Evolutionary conservation across 2,888 invertebrate genomes (phyloP).

Genomic region (Lamellibrachia satsuma): DNA sequence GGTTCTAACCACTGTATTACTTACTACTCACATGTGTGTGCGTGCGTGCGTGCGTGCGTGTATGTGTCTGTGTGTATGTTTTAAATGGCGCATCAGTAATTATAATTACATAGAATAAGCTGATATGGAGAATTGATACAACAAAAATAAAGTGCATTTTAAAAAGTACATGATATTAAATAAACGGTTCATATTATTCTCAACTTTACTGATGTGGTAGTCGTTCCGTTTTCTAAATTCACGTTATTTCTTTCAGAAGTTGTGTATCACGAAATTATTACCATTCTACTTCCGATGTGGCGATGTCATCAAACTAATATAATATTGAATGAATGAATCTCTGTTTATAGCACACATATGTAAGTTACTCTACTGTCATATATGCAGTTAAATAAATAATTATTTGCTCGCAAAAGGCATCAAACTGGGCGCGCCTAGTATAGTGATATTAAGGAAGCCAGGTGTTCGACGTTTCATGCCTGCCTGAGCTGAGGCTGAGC

Average conservation of each 20-base stretch:
- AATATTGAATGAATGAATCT: background rate
- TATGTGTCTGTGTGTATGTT: background rate
- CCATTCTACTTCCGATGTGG: background rate
- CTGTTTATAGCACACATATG: background rate
- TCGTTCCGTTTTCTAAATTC: background rate
- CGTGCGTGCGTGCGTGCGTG: background rate
- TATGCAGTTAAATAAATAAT: background rate
- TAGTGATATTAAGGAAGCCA: no score
- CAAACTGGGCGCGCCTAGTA: no score
- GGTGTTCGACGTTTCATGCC: background rate
- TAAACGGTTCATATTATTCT: no score
- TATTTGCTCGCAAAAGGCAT: background rate
- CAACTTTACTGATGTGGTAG: background rate
- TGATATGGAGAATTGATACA: no score
- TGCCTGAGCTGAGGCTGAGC: background rate
- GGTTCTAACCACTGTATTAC: no score
- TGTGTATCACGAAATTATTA: background rate
- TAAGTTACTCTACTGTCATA: background rate
- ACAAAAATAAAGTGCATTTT: no score
- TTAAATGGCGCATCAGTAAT: no score
- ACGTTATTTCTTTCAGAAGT: background rate
- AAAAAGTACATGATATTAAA: no score
- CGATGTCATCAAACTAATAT: background rate
- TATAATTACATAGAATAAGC: no score
- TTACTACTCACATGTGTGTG: background rate